Base-by-base conservation (phyloP, 1,140 invertebrate species). In the Drosophila asahinai region DNA sequence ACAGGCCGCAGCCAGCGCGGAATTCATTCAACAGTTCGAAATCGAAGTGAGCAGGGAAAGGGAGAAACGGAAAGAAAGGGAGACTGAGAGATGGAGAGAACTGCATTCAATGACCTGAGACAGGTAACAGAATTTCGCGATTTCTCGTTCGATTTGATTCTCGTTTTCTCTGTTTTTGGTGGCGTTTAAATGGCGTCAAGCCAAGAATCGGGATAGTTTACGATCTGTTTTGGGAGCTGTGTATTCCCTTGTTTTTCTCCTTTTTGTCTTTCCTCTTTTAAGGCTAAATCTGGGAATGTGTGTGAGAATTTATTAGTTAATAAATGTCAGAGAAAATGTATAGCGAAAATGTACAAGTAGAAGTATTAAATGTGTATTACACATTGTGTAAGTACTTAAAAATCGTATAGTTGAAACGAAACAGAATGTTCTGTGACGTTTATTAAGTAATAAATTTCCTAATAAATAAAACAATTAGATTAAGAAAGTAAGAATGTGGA, bases 21-120 rank as follows among this genome's bases (percentile, higher is more conserved):
- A 90, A 86, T 89, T 90, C 86, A 89, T 89, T 90, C 86, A 89
- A 82, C 86, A 89, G 75, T 90, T 90, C 81, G 86, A 82, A 89
- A 86, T 90, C 86, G 80, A 76, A 79, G 70, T 81, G 72, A 62
- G 83, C 84, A 51, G 49, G 19, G 22, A 33, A 25, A 40, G 19
- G 12, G 52, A 15, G 30, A 55, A n/a, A 38, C 36, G 3, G 45
- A 15, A 3, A 43, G 11, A 8, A 9, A 5, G 49, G 14, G 7
- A 11, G 5, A 11, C 11, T 9, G n/a, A 5, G 33, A 19, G 36
- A 60, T 6, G 11, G 17, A 33, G 27, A 43, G 42, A 77, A 61
- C 40, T 79, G 77, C 77, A 79, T 79, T 79, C 67, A 72, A 65
- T 79, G 77, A 79, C 77, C 77, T 72, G 60, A 48, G 47, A 57